These are phyloP conservation scores for Myiotriccus ornatus DNA, from an alignment of 2,797 vertebrate genomes.

Conservation along the genomic window DNA sequence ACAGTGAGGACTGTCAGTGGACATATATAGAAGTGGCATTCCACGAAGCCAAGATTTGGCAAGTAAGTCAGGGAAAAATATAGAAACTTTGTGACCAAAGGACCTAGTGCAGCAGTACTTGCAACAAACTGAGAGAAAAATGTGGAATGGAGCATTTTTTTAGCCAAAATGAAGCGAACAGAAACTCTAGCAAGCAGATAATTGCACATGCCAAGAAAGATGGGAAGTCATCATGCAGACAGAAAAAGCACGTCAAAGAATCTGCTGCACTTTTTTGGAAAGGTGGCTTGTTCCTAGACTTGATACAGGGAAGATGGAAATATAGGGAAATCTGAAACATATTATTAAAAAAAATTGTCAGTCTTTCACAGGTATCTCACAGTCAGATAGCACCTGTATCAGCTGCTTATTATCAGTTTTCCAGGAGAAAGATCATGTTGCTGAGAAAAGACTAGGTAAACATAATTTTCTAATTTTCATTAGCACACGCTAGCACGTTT, in stretches of 20 bases:
- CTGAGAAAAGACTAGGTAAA: neutral
- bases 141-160: neutral
- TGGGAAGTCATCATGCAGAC: neutral
- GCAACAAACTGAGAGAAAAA: neutral
- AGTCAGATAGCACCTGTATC: neutral
- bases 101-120: neutral
- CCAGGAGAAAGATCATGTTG: neutral
- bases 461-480: neutral
- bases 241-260: neutral
- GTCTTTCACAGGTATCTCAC: neutral
- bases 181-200: neutral
- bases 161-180: neutral
- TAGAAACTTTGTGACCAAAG: neutral
- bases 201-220: neutral
- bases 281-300: neutral
- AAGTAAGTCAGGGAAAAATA: neutral
- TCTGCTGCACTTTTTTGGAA: neutral
- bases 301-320: neutral
- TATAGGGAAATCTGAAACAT: neutral
- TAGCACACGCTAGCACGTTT: accelerated
- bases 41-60: neutral
- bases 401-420: neutral
- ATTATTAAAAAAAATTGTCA: neutral
- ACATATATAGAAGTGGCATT: neutral
- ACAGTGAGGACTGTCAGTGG: neutral